phyloP scores from a whole-genome alignment of 2,797 vertebrate genomes.

The Pagetopsis macropterus region DNA sequence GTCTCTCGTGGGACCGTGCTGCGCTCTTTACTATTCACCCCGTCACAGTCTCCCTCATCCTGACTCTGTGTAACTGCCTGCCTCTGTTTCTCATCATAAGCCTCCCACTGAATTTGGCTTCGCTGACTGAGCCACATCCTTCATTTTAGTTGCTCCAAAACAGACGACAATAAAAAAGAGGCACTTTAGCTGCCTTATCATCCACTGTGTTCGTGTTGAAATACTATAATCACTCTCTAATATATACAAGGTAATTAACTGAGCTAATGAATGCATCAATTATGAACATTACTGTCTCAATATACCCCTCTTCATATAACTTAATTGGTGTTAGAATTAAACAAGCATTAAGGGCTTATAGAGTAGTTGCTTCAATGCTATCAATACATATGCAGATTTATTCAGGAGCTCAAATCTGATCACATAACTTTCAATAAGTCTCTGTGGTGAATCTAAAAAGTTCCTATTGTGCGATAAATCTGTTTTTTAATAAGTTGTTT shows the following conservation, averaged over 20 bases:
- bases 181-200: conserved; percentile 25
- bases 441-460: neutral
- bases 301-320: conserved; percentile 8
- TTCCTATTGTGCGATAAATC: neutral
- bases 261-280: conserved; percentile 44
- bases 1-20: conserved; percentile 45
- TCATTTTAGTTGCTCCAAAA: conserved; percentile 43
- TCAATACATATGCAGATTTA: conserved; percentile 5
- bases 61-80: conserved; percentile 37
- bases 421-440: neutral
- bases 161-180: neutral
- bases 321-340: conserved; percentile 1
- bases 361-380: neutral
- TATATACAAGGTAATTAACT: conserved; percentile 34
- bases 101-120: conserved; percentile 61
- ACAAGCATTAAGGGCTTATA: neutral
- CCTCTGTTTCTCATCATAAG: conserved; percentile 57
- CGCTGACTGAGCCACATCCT: conserved; percentile 57
- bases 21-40: conserved; percentile 54
- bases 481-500: too few relatives aligned
- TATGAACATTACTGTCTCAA: conserved; percentile 28
- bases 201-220: conserved; percentile 24
- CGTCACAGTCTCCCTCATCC: conserved; percentile 33
- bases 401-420: neutral
- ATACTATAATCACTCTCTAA: conserved; percentile 19